Conservation (phyloP, 2,888 invertebrate genomes). For the Maniola hyperantus region DNA sequence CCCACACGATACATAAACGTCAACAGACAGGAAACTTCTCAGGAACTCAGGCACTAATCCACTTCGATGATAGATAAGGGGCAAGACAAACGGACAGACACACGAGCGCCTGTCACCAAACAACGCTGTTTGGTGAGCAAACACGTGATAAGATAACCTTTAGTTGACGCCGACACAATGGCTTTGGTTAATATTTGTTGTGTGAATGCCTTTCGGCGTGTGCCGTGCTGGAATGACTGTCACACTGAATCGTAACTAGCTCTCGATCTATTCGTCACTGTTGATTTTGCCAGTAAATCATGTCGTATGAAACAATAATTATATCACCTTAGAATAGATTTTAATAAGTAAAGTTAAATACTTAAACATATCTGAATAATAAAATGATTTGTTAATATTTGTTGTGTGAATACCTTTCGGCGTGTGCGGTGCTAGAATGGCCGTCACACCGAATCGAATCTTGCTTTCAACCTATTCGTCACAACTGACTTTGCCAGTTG, state of each 20-base stretch:
- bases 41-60: constrained; percentile 55
- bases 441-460: constrained; percentile 58
- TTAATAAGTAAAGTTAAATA: too few species aligned
- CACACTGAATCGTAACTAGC: constrained; percentile 55
- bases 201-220: constrained; percentile 73
- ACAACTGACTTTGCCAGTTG: background rate
- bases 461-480: background rate
- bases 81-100: constrained; percentile 74
- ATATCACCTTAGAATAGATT: too few species aligned
- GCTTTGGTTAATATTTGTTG: constrained; percentile 71
- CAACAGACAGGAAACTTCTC: constrained; percentile 50
- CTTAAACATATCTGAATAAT: too few species aligned
- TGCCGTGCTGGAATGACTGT: constrained; percentile 66
- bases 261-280: background rate
- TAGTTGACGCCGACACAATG: constrained; percentile 78
- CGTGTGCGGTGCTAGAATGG: constrained; percentile 68
- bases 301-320: too few species aligned
- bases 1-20: constrained; percentile 9
- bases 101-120: constrained; percentile 73
- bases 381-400: constrained; percentile 80
- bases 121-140: constrained; percentile 73
- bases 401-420: constrained; percentile 73
- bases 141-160: constrained; percentile 79
- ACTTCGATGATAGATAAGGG: constrained; percentile 71
- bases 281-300: background rate